Evolutionary conservation across 1,140 invertebrate species (phyloP), one percentile per base, ranked within the genome.

Genomic region (Melipona quadrifasciata): DNA sequence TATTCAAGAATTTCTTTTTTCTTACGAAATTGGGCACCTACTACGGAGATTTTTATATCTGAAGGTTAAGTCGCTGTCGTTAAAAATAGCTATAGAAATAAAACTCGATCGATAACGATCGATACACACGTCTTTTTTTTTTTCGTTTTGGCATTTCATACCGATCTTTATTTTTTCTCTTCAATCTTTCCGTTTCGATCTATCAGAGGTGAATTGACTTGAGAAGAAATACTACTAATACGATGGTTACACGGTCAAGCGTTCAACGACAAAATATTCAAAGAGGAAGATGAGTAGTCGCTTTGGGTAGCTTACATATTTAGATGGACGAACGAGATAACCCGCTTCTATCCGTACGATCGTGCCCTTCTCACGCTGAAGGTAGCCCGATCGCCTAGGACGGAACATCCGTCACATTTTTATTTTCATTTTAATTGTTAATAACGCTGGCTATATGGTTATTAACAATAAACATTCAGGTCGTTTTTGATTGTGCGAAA

Each of bases 381-480:
- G 39, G 34, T 64, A 78, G 70, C 65, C 51, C 24, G 58, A 71
- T 57, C 58, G 1, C 31, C 31, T 31, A 31, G 31, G 31, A 31
- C 31, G 31, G 31, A 31, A 2, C 55, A 2, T 31, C 75, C 24
- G 11, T 51, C 27, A 8, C 17, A 27, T 47, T 51, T 65, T 39
- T 6, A 21, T 27, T 31, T n/a, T 61, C 2, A 76, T 76, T 68
- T 47, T 47, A 47, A 47, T 47, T 91, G 89, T 91, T 89, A 91
- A 89, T 90, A 91, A 90, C 85, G 65, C 68, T 88, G 91, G 92
- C n/a, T n/a, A n/a, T n/a, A n/a, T n/a, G n/a, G n/a, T n/a, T n/a
- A n/a, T n/a, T n/a, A 31, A 31, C 31, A 31, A 31, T 31, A 31
- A 31, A 31, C 47, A 4, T 51, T 11, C 1, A 51, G 12, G 53